Base-by-base conservation (phyloP, 2,113 vertebrate species). In the Herpetotheres cachinnans region DNA sequence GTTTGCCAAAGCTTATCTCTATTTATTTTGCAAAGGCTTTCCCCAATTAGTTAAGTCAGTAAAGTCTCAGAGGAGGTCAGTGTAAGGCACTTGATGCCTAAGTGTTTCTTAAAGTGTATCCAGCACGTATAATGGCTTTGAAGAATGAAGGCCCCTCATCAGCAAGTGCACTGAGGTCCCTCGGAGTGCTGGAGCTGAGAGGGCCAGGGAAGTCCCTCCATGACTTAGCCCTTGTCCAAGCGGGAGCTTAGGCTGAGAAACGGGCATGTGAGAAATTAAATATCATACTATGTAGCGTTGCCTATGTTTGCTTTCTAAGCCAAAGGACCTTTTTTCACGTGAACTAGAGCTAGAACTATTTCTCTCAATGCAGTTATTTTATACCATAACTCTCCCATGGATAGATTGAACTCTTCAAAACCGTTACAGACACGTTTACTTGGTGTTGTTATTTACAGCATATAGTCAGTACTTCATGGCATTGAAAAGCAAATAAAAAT, bases 1-100 rank as follows among this genome's bases (percentile, higher is more conserved):
- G 70, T 44, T 49, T 93, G 87, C 95, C 96, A 96, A 38, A 82
- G 25, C 90, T 94, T 96, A 88, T 96, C 92, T 95, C 78, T 97
- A 86, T 96, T 96, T 97, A 90, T 95, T 96, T 96, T 95, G 49
- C 79, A 66, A 93, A 92, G 92, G 92, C 86, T 94, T 97, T 89
- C 82, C 79, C 94, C 90, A 59, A 84, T 97, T 96, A 96, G 93
- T 96, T 82, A 94, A 90, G 88, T 90, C 94, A 93, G 90, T 90
- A 81, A 63, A 83, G 82, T 89, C 94, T 93, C 95, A 74, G 76
- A 94, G 95, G 87, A 95, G 93, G 97, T 93, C 86, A 92, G 86
- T 5, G 47, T 30, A 55, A 94, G 88, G 88, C 92, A 74, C 90
- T 96, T 67, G 93, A 95, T 90, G 90, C 67, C 92, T 81, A 27